Base-by-base conservation (phyloP, 2,113 vertebrate species). In the Cinclus cinclus region DNA sequence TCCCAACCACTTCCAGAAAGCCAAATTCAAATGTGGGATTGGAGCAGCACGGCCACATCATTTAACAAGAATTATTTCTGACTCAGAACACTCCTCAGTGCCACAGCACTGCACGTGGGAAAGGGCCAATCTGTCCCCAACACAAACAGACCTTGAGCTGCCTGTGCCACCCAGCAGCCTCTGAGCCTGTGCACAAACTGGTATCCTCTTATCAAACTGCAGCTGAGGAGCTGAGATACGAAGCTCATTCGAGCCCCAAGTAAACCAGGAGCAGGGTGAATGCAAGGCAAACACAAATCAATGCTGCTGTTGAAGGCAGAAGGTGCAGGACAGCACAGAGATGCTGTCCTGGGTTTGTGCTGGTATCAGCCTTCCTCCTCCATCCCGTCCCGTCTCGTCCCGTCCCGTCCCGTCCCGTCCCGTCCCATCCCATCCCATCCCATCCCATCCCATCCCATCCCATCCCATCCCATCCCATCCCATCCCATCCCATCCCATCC, bases 91-190 rank as follows among this genome's bases (percentile, higher is more conserved):
- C 21, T 44, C 44, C 59, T 17, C 33, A 56, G 59, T 7, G 49
- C 22, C 90, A 46, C 88, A 24, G 27, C 31, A 8, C 49, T 49
- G 18, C 42, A 39, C 1, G 4, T 70, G 85, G 78, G 95, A 88
- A 94, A 87, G 7, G 2, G 0, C 79, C 80, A 44, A 28, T 3
- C 50, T 92, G 88, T 39, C 81, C 52, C 90, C 77, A 18, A 2
- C 33, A n/a, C 2, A 77, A 53, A 83, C 55, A 94, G 91, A 85
- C 95, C 90, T 94, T 93, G 94, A 86, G 94, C 42, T 0, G 10
- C 92, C 11, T 49, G 75, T 65, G 75, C 67, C 92, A 88, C 63
- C 84, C 22, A 33, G 65, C 30, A 68, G 75, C 62, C 58, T 7
- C 49, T 1, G 13, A 55, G 65, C 7, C 63, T 9, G 17, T 1